These are phyloP conservation scores for Mus musculus DNA, from an alignment of 2,113 vertebrate genomes.

Conservation along the genomic window DNA sequence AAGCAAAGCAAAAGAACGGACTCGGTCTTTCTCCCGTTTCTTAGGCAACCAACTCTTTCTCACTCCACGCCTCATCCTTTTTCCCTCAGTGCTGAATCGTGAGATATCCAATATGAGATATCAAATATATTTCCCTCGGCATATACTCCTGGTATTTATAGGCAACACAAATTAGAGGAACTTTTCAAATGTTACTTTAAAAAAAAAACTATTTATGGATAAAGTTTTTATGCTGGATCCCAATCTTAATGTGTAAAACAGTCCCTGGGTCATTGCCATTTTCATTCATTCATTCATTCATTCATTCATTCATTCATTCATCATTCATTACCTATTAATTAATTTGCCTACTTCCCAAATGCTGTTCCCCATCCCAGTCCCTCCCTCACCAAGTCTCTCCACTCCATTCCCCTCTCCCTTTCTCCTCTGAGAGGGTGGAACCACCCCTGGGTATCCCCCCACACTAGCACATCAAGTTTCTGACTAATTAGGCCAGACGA, in stretches of 20 bases:
- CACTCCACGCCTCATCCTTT: not conserved
- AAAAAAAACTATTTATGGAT: not conserved
- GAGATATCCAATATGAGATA: not conserved
- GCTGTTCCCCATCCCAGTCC: too few relatives aligned
- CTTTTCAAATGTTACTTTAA: slow-evolving; percentile 20
- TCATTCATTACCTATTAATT: too few relatives aligned
- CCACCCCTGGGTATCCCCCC: too few relatives aligned
- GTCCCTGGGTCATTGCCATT: not conserved
- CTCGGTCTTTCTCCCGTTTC: not conserved
- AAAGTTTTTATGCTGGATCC: not conserved
- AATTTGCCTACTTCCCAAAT: too few relatives aligned
- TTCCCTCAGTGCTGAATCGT: not conserved
- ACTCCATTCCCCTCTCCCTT: too few relatives aligned
- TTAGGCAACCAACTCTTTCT: not conserved
- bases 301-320: too few relatives aligned
- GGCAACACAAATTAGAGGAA: not conserved
- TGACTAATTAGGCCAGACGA: too few relatives aligned
- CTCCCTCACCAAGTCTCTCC: too few relatives aligned
- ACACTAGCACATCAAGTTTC: too few relatives aligned
- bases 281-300: too few relatives aligned
- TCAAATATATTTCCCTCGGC: not conserved
- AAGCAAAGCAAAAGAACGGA: too few relatives aligned
- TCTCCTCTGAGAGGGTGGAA: too few relatives aligned
- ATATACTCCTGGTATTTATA: not conserved
- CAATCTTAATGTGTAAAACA: not conserved